These are phyloP conservation scores for Tetranychus piercei DNA, from an alignment of 2,888 invertebrate species.

Conservation along the genomic window DNA sequence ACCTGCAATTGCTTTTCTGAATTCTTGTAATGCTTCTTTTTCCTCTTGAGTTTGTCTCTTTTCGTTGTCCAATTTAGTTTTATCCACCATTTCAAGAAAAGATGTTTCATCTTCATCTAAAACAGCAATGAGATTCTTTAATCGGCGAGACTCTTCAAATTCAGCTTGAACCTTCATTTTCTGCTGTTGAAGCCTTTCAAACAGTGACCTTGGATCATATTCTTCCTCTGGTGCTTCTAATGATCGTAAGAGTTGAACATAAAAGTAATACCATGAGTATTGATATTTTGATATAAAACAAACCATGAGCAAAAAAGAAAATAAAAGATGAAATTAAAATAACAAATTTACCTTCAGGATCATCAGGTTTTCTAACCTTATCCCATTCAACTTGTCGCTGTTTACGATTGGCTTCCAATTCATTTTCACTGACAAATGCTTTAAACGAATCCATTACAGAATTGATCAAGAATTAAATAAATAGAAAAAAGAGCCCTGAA, in stretches of 20 bases:
- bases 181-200: constrained; percentile 76
- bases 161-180: constrained; percentile 75
- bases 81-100: constrained; percentile 74
- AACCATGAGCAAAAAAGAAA: neutral
- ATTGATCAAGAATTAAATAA: too few species aligned
- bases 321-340: neutral
- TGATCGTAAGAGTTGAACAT: constrained; percentile 10
- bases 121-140: constrained; percentile 58
- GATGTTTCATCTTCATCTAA: constrained; percentile 90
- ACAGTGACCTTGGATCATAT: constrained; percentile 67
- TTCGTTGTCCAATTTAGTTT: constrained; percentile 64
- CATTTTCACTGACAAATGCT: constrained; percentile 63
- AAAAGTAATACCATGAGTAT: neutral
- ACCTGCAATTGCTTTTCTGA: constrained; percentile 29
- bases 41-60: constrained; percentile 66
- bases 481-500: too few species aligned
- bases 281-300: neutral
- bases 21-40: constrained; percentile 61
- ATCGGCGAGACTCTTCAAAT: constrained; percentile 79
- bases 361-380: constrained; percentile 68
- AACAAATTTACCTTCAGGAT: constrained; percentile 54
- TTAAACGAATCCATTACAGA: neutral
- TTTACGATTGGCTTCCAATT: constrained; percentile 58
- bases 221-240: constrained; percentile 71
- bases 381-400: constrained; percentile 91